Conservation (phyloP, 64 coral and sea anemone species). For the Cladopsammia gracilis region DNA sequence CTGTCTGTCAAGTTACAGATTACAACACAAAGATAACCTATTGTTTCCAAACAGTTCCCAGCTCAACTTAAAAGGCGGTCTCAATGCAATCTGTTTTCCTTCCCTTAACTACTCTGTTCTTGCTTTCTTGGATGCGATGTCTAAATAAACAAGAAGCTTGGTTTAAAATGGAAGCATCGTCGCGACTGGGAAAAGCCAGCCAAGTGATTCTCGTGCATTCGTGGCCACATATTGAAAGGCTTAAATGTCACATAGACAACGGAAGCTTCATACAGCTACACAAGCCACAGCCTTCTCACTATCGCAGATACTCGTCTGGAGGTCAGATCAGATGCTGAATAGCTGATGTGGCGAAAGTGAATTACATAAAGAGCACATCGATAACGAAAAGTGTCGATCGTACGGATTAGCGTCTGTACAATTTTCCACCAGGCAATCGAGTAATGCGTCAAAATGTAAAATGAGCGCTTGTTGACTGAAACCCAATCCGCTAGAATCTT, state of each 20-base stretch:
- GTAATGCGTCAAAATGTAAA: slow-evolving; percentile 51
- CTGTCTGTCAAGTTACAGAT: slow-evolving; percentile 55
- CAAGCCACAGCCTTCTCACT: slow-evolving; percentile 10
- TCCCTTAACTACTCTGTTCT: slow-evolving; percentile 18
- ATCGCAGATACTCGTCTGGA: slow-evolving; percentile 15
- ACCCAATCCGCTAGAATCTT: slow-evolving; percentile 37
- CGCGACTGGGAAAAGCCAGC: neutral
- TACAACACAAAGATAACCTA: slow-evolving; percentile 65
- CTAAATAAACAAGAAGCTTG: slow-evolving; percentile 27
- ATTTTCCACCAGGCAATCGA: slow-evolving; percentile 24
- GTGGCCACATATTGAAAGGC: slow-evolving; percentile 37
- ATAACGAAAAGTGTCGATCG: slow-evolving; percentile 8
- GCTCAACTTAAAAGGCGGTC: slow-evolving; percentile 19
- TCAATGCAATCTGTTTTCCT: slow-evolving; percentile 40
- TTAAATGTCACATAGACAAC: slow-evolving; percentile 51
- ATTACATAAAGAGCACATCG: slow-evolving; percentile 11
- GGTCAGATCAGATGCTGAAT: slow-evolving; percentile 38
- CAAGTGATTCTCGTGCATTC: slow-evolving; percentile 21
- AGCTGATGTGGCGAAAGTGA: slow-evolving; percentile 47
- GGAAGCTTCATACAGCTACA: neutral
- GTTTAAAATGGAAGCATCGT: neutral
- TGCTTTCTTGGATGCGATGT: slow-evolving; percentile 1
- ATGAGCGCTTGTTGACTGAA: slow-evolving; percentile 52
- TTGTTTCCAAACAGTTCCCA: slow-evolving; percentile 51
- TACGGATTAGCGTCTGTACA: slow-evolving; percentile 27